Evolutionary conservation across 1,140 invertebrate genomes (phyloP).

Genomic region (Caenorhabditis inopinata): DNA sequence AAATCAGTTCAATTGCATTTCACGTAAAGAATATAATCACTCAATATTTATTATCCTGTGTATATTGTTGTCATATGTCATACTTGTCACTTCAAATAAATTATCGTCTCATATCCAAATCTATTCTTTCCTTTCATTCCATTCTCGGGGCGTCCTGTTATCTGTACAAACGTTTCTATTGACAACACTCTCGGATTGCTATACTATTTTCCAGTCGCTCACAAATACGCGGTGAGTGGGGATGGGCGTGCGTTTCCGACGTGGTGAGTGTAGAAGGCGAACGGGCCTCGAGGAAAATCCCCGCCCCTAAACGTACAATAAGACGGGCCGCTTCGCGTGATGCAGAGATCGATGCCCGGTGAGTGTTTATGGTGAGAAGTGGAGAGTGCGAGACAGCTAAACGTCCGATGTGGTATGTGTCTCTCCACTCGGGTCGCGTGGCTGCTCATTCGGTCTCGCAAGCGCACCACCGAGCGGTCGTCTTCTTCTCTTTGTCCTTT

Average conservation of each 20-base stretch:
- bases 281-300: neutral
- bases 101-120: neutral
- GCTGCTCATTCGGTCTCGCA: conserved; percentile 31
- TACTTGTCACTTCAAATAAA: neutral
- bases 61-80: neutral
- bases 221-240: neutral
- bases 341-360: conserved; percentile 7
- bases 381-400: conserved; percentile 8
- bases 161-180: no score
- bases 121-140: neutral
- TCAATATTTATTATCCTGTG: neutral
- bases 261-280: neutral
- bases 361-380: neutral
- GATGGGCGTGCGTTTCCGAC: neutral
- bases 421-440: conserved; percentile 3
- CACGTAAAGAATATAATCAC: no score
- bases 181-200: neutral
- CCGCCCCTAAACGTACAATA: conserved; percentile 27
- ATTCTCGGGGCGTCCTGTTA: neutral
- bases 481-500: neutral
- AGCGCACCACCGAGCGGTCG: conserved; percentile 19
- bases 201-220: neutral
- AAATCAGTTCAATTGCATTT: no score
- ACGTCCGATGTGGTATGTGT: neutral
- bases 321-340: conserved; percentile 28